Conservation (phyloP, 2,888 invertebrate genomes). For the Erpobdella octoculata region DNA sequence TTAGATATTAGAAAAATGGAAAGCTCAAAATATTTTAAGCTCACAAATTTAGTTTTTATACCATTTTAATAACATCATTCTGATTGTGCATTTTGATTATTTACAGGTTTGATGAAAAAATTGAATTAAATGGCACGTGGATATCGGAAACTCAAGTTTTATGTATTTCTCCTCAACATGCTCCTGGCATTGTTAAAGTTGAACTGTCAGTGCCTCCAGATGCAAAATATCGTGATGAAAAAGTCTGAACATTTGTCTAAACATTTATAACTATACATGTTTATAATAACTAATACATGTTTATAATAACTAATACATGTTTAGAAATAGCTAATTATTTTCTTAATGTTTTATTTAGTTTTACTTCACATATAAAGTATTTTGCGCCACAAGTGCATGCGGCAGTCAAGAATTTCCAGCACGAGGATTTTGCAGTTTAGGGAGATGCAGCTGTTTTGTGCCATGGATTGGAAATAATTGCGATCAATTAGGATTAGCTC, state of each 20-base stretch:
- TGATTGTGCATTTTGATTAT: neutral
- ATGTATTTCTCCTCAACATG: slow-evolving; percentile 31
- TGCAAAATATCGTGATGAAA: slow-evolving; percentile 10
- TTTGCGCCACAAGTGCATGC: slow-evolving; percentile 38
- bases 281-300: too few species aligned
- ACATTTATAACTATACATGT: too few species aligned
- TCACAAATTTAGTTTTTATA: too few species aligned
- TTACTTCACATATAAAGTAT: slow-evolving; percentile 31
- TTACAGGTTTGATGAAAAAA: slow-evolving; percentile 29
- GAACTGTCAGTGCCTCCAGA: slow-evolving; percentile 31
- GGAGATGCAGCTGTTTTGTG: slow-evolving; percentile 37
- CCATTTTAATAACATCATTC: too few species aligned
- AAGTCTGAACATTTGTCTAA: too few species aligned
- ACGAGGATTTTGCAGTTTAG: slow-evolving; percentile 38
- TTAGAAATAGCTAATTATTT: too few species aligned
- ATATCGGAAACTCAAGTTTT: slow-evolving; percentile 29
- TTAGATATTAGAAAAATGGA: too few species aligned
- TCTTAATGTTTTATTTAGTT: too few species aligned
- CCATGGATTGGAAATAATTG: slow-evolving; percentile 40
- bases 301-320: too few species aligned
- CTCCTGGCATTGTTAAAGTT: slow-evolving; percentile 18
- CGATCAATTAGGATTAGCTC: slow-evolving; percentile 27
- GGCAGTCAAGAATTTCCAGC: slow-evolving; percentile 33
- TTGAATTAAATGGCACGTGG: slow-evolving; percentile 33
- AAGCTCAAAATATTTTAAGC: too few species aligned